These are phyloP conservation scores for Caenorhabditis imperialis DNA, from an alignment of 2,888 invertebrate genomes.

Conservation along the genomic window DNA sequence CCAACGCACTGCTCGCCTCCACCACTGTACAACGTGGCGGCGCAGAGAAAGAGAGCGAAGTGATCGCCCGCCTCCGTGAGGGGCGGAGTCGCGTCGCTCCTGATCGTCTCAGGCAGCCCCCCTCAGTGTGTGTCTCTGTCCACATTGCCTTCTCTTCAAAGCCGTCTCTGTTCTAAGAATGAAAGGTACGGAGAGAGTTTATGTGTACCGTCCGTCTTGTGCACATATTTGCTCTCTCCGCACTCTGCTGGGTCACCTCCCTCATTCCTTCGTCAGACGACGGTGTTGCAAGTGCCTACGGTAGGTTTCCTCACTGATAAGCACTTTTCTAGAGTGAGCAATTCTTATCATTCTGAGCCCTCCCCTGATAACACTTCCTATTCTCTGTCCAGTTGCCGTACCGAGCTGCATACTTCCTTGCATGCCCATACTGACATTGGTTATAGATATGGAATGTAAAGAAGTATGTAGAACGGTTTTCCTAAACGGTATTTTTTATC, in stretches of 20 bases:
- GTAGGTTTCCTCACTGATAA: background rate
- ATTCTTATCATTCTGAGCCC: too few relatives aligned
- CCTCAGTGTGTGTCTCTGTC: conserved; percentile 1
- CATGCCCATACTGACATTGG: conserved; percentile 62
- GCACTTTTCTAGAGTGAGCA: too few relatives aligned
- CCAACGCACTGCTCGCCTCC: conserved; percentile 19
- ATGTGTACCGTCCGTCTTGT: background rate
- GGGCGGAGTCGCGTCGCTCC: background rate
- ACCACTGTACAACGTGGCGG: background rate
- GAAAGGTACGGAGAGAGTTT: conserved; percentile 9
- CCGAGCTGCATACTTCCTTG: conserved; percentile 68
- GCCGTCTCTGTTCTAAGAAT: conserved; percentile 3
- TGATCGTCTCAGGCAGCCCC: background rate
- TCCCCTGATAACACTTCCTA: too few relatives aligned
- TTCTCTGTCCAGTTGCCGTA: too few relatives aligned
- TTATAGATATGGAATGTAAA: conserved; percentile 70
- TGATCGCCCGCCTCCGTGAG: background rate
- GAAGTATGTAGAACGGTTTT: conserved; percentile 72
- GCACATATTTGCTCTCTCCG: conserved; percentile 41
- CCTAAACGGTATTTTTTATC: too few relatives aligned
- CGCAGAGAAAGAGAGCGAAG: too few relatives aligned
- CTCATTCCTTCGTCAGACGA: conserved; percentile 13
- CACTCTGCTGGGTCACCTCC: conserved; percentile 13
- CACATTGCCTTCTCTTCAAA: conserved; percentile 8
- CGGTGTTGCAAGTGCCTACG: conserved; percentile 15